Conservation (phyloP, 2,888 invertebrate genomes). For the Mythimna pallens region DNA sequence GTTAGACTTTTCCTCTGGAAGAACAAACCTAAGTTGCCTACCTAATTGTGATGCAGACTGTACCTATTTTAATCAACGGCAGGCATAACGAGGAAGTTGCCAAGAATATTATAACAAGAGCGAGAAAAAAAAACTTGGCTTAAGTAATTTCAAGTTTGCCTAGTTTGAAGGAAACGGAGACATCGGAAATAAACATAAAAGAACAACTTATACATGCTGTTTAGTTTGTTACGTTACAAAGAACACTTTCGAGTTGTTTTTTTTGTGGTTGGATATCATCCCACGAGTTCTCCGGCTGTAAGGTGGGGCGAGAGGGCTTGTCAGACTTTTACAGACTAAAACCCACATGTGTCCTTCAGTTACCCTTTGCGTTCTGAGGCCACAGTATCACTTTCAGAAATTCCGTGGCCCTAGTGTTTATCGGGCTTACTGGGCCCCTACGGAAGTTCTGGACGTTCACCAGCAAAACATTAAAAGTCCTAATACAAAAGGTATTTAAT, state of each 20-base stretch:
- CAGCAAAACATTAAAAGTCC: too few relatives aligned
- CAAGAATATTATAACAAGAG: slow-evolving; percentile 39
- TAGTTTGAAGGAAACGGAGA: slow-evolving; percentile 14
- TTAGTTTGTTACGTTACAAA: background rate
- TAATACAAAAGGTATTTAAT: too few relatives aligned
- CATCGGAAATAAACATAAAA: slow-evolving; percentile 14
- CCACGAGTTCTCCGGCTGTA: too few relatives aligned
- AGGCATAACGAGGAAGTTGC: slow-evolving; percentile 41
- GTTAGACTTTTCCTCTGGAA: background rate
- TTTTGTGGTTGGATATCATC: background rate
- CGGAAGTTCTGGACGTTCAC: too few relatives aligned
- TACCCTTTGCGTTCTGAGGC: too few relatives aligned
- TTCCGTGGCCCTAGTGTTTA: too few relatives aligned
- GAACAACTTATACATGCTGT: background rate
- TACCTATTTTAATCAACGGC: slow-evolving; percentile 53
- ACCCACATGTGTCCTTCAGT: too few relatives aligned
- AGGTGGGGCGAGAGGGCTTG: too few relatives aligned
- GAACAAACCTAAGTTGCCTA: slow-evolving; percentile 1
- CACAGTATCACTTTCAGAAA: too few relatives aligned
- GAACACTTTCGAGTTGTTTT: background rate
- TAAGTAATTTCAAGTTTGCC: slow-evolving; percentile 39
- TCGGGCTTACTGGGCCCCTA: too few relatives aligned
- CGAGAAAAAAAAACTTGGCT: slow-evolving; percentile 24
- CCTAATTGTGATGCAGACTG: slow-evolving; percentile 31
- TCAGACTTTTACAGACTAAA: too few relatives aligned